Evolutionary conservation across 2,888 invertebrate species (phyloP).

Genomic region (Lochmaea crataegi): DNA sequence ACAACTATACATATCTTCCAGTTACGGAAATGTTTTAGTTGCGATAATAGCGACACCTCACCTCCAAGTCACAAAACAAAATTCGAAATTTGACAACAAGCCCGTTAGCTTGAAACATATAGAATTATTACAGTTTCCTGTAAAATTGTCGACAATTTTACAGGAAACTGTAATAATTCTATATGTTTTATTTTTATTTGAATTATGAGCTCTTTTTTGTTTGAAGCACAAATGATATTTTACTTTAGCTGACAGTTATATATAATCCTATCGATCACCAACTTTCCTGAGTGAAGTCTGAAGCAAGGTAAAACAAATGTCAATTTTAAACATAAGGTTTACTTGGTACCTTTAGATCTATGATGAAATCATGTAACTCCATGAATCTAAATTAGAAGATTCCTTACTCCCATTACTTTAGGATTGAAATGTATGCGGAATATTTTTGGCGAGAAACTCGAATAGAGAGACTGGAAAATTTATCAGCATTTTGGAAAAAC

Average conservation of each 20-base stretch:
- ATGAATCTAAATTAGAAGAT: constrained; percentile 12
- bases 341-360: constrained; percentile 6
- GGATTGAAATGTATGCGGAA: constrained; percentile 15
- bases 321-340: constrained; percentile 20
- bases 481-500: constrained; percentile 9
- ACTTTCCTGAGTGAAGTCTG: background rate
- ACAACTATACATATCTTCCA: no score
- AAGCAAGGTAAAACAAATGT: constrained; percentile 16
- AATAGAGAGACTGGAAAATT: constrained; percentile 13
- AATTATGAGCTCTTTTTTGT: no score
- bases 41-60: no score
- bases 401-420: background rate
- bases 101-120: no score
- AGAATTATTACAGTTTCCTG: no score
- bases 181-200: no score
- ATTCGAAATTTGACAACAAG: no score
- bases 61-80: no score
- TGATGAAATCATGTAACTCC: constrained; percentile 18
- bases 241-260: background rate
- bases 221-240: no score
- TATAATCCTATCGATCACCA: constrained; percentile 10
- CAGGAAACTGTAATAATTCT: no score
- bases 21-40: no score
- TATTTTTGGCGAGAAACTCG: background rate
- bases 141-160: no score